These are phyloP conservation scores for Oscheius onirici DNA, from an alignment of 2,888 invertebrate species.

Conservation along the genomic window DNA sequence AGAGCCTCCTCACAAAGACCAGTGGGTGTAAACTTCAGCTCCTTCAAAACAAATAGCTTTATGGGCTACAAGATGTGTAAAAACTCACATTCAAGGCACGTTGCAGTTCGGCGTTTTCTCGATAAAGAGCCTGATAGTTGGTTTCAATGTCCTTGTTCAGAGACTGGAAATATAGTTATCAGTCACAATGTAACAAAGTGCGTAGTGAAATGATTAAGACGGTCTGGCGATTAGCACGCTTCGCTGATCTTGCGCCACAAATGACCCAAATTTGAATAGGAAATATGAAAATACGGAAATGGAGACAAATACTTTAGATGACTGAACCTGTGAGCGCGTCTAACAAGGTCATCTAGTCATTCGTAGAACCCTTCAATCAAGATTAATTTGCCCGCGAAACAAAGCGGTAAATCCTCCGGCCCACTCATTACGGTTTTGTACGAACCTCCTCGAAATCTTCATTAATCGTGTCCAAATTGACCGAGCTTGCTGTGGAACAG, in stretches of 20 bases:
- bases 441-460: slow-evolving; percentile 70
- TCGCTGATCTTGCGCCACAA: slow-evolving; percentile 11
- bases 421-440: slow-evolving; percentile 5
- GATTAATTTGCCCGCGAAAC: slow-evolving; percentile 30
- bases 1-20: slow-evolving; percentile 50
- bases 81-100: slow-evolving; percentile 49
- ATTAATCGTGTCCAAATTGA: slow-evolving; percentile 66
- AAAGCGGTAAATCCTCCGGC: neutral
- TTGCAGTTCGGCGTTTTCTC: slow-evolving; percentile 58
- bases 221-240: slow-evolving; percentile 14
- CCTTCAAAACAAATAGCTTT: slow-evolving; percentile 31
- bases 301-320: neutral
- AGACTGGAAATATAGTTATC: slow-evolving; percentile 37
- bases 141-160: slow-evolving; percentile 52
- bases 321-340: slow-evolving; percentile 7
- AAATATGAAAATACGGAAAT: neutral
- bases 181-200: slow-evolving; percentile 17
- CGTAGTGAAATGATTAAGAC: slow-evolving; percentile 1
- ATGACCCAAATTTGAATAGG: slow-evolving; percentile 14
- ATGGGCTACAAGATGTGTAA: neutral
- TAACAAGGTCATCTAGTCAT: slow-evolving; percentile 30
- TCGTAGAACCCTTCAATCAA: slow-evolving; percentile 23
- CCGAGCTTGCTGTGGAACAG: slow-evolving; percentile 63
- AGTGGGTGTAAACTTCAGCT: slow-evolving; percentile 46
- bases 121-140: slow-evolving; percentile 53